Evolutionary conservation across 2,113 vertebrate genomes (phyloP), one percentile per base, ranked within the genome.

Genomic region (Gorsachius goisagi): DNA sequence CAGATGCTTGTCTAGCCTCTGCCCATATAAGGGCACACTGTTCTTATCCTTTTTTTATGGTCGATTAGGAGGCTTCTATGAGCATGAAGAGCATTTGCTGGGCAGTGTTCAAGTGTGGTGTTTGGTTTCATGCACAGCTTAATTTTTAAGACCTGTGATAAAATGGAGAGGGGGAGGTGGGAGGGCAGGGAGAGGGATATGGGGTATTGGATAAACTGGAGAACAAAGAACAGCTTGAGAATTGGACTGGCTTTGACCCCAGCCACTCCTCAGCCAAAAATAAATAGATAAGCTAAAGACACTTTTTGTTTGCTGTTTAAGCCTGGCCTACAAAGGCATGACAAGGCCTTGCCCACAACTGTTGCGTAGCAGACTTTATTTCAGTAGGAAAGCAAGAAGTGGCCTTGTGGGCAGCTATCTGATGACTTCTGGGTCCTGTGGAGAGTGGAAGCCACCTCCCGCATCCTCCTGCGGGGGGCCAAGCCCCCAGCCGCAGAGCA

Each of bases 141-240:
- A 95, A 95, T 95, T 95, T 97, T 97, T 95, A 95, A 96, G 93
- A 93, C 69, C 85, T 93, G 88, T 93, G 92, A 87, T 96, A 93
- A 96, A 95, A 88, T 2, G 35, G 80, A 95, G 93, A 78, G 80
- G 76, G 56, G 80, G 80, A 87, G 39, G 66, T 75, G 86, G 85
- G 87, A 45, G 67, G 81, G 88, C 0, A 0, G 93, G 35, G 75
- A 92, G 75, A 79, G 39, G 87, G 91, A 73, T 77, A 62, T 68
- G 87, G 89, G 85, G n/a, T 78, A 73, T 85, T 95, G 93, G 91
- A 63, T 97, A 89, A 95, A 96, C 49, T 0, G 0, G 77, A 85
- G 96, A 95, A 95, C 93, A 93, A 95, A 95, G 89, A 91, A 41
- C 89, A 83, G 84, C 62, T 91, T 89, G 91, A 95, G 91, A 87